phyloP scores from a whole-genome alignment of 2,888 invertebrate species.

The Aradus depressus region DNA sequence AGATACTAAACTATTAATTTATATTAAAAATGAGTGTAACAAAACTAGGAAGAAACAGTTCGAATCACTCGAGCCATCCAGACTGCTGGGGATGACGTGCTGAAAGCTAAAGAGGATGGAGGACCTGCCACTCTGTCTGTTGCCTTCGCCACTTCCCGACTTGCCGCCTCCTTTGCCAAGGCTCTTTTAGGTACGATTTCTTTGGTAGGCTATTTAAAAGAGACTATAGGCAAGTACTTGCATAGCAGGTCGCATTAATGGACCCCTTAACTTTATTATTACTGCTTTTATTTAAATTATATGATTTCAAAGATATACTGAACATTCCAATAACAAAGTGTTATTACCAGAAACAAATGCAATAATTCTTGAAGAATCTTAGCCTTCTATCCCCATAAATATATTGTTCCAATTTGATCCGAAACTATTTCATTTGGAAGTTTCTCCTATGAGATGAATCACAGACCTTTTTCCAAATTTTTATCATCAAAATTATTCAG shows the following conservation, averaged over 20 bases:
- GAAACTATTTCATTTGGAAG: no score
- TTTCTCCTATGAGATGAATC: no score
- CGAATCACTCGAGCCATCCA: slow-evolving; percentile 40
- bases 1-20: not conserved
- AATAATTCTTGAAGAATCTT: no score
- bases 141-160: slow-evolving; percentile 51
- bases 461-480: no score
- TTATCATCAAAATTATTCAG: no score
- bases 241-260: no score
- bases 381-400: no score
- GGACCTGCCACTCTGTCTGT: slow-evolving; percentile 50
- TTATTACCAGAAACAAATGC: no score
- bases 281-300: not conserved
- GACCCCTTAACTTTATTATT: not conserved
- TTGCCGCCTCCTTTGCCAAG: slow-evolving; percentile 46
- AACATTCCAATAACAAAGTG: not conserved
- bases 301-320: not conserved
- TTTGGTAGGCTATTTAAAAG: slow-evolving; percentile 3
- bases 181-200: slow-evolving; percentile 31
- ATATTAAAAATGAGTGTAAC: not conserved
- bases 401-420: no score
- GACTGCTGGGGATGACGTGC: slow-evolving; percentile 50
- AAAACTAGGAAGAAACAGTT: slow-evolving; percentile 37
- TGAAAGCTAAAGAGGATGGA: slow-evolving; percentile 51
- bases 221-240: no score